Base-by-base conservation (phyloP, 1,140 invertebrate species). In the Alviniconcha marisindica region DNA sequence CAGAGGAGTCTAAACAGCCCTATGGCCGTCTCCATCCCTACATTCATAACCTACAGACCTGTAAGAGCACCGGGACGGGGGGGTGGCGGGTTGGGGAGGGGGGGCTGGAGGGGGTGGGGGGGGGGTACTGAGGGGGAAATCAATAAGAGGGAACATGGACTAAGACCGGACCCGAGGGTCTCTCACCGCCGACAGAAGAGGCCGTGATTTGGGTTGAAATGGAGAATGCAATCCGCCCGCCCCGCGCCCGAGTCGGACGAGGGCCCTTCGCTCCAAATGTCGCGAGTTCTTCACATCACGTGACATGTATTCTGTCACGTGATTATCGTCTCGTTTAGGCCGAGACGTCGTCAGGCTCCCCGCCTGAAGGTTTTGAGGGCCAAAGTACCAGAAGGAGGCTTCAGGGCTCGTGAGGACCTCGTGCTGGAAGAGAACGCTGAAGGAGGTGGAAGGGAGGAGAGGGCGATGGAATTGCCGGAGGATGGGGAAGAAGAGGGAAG, bases 231-330 rank as follows among this genome's bases (percentile, higher is more conserved):
- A 76, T 76, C 73, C 73, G 38, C 69, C 73, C 36, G 4, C 31
- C 73, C 38, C 24, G 10, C 40, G 14, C 73, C 24, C 33, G 73
- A 76, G 73, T 4, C 38, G 15, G 51, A 56, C 44, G 51, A 77
- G 51, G 36, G 76, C 31, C 44, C 76, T 77, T 33, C 21, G n/a
- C 76, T 21, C 15, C 38, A 54, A 77, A 77, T 77, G 76, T 77
- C 76, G 51, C 31, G 76, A 54, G 44, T 56, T 28, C n/a, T 77
- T 36, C 21, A 77, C n/a, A 77, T 54, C 76, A 77, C 76, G 76
- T 77, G 76, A 77, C 76, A 54, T 77, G 76, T 38, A 51, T 56
- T 77, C 76, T 14, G 76, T 77, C 76, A 77, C 76, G 76, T 77
- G 76, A 77, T 77, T 77, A 77, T 54, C 76, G 42, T 77, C 76